These are phyloP conservation scores for Harpalus rufipes DNA, from an alignment of 2,888 invertebrate species.

Conservation along the genomic window DNA sequence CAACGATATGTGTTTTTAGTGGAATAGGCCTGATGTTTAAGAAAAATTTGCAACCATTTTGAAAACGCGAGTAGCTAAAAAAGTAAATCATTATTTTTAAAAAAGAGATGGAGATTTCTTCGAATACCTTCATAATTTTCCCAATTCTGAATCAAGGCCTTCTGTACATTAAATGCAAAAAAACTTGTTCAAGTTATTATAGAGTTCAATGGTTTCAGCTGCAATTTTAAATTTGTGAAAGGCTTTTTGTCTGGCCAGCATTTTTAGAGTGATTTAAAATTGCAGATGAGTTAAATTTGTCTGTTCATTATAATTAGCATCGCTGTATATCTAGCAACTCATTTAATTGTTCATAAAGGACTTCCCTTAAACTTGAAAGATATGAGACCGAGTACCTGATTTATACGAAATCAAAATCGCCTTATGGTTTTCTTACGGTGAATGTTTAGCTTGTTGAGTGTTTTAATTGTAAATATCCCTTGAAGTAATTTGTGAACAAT, in stretches of 20 bases:
- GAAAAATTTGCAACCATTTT: too few relatives aligned
- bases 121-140: too few relatives aligned
- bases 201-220: constrained; percentile 26
- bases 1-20: too few relatives aligned
- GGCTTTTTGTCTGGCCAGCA: neutral
- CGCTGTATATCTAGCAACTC: constrained; percentile 53
- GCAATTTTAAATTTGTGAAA: constrained; percentile 59
- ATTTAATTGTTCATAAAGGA: constrained; percentile 28
- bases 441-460: neutral
- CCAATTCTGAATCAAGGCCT: too few relatives aligned
- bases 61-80: too few relatives aligned
- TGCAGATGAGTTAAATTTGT: constrained; percentile 58
- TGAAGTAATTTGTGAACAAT: constrained; percentile 43
- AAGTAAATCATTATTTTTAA: too few relatives aligned
- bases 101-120: too few relatives aligned
- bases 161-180: too few relatives aligned
- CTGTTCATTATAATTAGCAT: constrained; percentile 59
- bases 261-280: constrained; percentile 13
- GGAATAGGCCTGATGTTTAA: too few relatives aligned
- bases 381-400: constrained; percentile 21
- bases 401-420: constrained; percentile 21
- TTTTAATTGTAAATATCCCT: constrained; percentile 17
- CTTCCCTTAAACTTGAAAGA: constrained; percentile 4
- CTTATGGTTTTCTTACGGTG: neutral
- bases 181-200: neutral